Evolutionary conservation across 2,888 invertebrate genomes (phyloP).

Genomic region (Parapristionchus giblindavisi): DNA sequence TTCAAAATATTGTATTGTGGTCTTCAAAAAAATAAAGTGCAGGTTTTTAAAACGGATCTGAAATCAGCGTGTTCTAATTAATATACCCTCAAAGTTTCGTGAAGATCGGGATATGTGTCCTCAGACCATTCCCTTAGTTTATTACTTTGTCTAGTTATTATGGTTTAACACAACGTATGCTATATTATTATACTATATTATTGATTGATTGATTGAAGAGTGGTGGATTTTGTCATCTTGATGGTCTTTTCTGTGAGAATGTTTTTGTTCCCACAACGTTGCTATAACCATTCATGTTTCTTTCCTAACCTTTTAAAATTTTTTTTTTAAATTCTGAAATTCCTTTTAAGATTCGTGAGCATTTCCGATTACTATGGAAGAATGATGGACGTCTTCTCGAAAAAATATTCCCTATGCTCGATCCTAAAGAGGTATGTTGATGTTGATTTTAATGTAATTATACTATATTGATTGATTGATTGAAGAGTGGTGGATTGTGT

Average conservation of each 20-base stretch:
- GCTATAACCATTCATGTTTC: no score
- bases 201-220: not conserved
- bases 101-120: no score
- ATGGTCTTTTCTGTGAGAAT: constrained; percentile 85
- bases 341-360: constrained; percentile 72
- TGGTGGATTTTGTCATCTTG: constrained; percentile 70
- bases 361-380: constrained; percentile 79
- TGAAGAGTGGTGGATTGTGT: constrained; percentile 42
- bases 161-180: no score
- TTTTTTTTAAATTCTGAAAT: no score
- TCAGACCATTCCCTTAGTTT: no score
- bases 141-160: no score
- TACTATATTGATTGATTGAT: not conserved
- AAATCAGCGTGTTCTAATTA: no score
- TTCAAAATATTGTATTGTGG: no score
- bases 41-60: no score
- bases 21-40: no score
- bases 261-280: constrained; percentile 88
- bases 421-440: constrained; percentile 37
- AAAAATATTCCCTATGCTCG: constrained; percentile 64
- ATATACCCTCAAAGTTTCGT: no score
- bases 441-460: not conserved
- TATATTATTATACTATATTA: not conserved
- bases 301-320: no score
- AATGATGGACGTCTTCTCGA: constrained; percentile 76